Conservation (phyloP, 2,113 vertebrate genomes). For the Paramormyrops kingsleyae region DNA sequence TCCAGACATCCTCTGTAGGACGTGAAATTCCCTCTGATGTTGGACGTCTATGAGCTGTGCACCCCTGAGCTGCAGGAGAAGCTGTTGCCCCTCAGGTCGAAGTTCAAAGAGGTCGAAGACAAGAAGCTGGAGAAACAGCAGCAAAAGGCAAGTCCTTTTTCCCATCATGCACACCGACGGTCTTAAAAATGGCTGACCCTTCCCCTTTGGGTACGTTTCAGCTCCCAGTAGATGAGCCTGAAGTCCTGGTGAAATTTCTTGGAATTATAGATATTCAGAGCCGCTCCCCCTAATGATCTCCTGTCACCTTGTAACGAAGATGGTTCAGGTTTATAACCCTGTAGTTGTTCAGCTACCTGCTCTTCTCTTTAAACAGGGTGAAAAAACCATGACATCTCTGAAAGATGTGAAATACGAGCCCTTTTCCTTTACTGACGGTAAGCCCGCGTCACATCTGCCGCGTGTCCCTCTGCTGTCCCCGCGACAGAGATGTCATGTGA, state of each 20-base stretch:
- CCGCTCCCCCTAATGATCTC: background rate
- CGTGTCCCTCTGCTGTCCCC: no score
- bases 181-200: background rate
- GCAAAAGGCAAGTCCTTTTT: constrained; percentile 62
- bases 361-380: constrained; percentile 30
- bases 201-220: background rate
- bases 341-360: background rate
- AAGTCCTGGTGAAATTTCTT: background rate
- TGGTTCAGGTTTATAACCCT: background rate
- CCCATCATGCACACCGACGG: background rate
- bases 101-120: constrained; percentile 95
- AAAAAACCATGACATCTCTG: constrained; percentile 43
- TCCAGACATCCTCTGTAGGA: constrained; percentile 58
- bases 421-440: constrained; percentile 88
- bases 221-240: background rate
- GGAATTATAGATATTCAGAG: background rate
- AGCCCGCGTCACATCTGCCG: constrained; percentile 38
- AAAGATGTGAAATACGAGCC: constrained; percentile 84
- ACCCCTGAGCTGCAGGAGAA: constrained; percentile 88
- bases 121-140: constrained; percentile 79
- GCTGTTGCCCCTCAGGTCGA: constrained; percentile 82
- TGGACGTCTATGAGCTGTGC: constrained; percentile 95
- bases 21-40: constrained; percentile 98
- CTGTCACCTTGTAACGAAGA: background rate
- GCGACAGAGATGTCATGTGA: background rate